These are phyloP conservation scores for Notocelia uddmanniana DNA, from an alignment of 2,888 invertebrate genomes.

Conservation along the genomic window DNA sequence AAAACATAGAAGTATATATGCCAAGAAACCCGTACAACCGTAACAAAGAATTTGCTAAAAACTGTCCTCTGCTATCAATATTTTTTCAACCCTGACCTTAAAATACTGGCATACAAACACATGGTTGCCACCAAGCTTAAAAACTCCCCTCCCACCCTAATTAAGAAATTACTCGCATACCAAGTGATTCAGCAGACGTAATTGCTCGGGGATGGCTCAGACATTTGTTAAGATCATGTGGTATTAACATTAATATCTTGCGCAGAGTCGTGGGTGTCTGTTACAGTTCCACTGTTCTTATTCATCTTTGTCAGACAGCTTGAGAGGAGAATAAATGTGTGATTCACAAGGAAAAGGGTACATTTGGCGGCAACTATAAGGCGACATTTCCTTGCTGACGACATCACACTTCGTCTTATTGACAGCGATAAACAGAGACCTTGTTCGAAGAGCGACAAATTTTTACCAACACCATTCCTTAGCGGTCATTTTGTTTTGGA, in stretches of 20 bases:
- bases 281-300: conserved; percentile 5
- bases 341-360: too few species aligned
- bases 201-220: conserved; percentile 17
- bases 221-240: conserved; percentile 42
- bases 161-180: conserved; percentile 37
- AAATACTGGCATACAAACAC: not conserved
- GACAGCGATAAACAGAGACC: too few species aligned
- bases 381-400: too few species aligned
- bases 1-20: too few species aligned
- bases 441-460: too few species aligned
- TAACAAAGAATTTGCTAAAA: not conserved
- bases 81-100: conserved; percentile 1
- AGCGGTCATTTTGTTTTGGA: too few species aligned
- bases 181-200: conserved; percentile 38
- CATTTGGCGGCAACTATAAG: too few species aligned
- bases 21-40: too few species aligned
- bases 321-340: not conserved
- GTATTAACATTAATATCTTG: conserved; percentile 32
- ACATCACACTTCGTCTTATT: too few species aligned
- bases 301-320: conserved; percentile 1
- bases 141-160: conserved; percentile 14
- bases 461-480: too few species aligned
- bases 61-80: not conserved
- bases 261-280: conserved; percentile 3
- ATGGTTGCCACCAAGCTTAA: conserved; percentile 16